These are phyloP conservation scores for Andrena hattorfiana DNA, from an alignment of 2,888 invertebrate genomes.

Conservation along the genomic window DNA sequence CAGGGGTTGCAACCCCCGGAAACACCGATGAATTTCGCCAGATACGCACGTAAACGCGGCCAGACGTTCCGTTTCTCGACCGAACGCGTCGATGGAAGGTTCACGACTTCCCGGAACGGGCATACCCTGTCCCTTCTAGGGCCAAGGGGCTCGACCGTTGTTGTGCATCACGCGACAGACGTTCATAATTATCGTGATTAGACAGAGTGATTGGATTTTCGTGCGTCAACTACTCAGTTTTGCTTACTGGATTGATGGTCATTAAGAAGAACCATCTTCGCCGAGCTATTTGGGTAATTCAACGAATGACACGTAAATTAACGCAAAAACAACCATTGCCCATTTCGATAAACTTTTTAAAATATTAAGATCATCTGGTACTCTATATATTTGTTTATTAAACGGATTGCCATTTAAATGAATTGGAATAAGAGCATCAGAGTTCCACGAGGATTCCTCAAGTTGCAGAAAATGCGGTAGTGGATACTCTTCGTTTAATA, in stretches of 20 bases:
- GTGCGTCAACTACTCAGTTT: not conserved
- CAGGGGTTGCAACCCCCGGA: conserved; percentile 61
- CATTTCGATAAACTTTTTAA: too few species aligned
- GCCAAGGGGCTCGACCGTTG: not conserved
- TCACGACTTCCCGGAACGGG: conserved; percentile 35
- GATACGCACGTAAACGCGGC: conserved; percentile 47
- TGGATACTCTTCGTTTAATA: too few species aligned
- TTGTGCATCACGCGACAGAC: conserved; percentile 47
- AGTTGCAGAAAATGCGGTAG: too few species aligned
- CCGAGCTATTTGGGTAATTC: too few species aligned
- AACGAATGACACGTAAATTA: too few species aligned
- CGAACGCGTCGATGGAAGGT: not conserved
- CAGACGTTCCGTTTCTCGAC: not conserved
- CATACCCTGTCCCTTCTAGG: not conserved
- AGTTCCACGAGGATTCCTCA: too few species aligned
- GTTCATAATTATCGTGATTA: conserved; percentile 39
- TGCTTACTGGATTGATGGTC: not conserved
- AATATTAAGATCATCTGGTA: too few species aligned
- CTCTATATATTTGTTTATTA: not conserved
- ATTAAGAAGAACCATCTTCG: not conserved
- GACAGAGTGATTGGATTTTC: conserved; percentile 17
- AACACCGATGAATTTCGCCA: conserved; percentile 56
- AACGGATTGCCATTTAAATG: not conserved
- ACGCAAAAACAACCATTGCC: too few species aligned
- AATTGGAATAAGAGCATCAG: too few species aligned